phyloP scores from a whole-genome alignment of 2,888 invertebrate species.

The Erynnis tages region DNA sequence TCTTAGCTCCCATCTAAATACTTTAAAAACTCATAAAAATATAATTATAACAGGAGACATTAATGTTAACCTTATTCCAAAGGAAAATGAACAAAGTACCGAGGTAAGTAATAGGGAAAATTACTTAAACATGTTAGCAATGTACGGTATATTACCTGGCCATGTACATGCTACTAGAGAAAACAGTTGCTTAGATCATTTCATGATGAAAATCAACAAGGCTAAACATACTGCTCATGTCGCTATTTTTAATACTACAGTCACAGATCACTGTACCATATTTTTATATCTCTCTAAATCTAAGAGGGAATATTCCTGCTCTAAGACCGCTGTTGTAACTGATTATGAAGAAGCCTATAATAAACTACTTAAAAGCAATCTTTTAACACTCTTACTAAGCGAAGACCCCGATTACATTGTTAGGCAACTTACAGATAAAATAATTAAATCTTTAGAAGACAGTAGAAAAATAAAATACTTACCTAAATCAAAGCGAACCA shows the following conservation, averaged over 20 bases:
- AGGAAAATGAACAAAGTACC: neutral
- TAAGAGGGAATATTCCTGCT: too few relatives aligned
- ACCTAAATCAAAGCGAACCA: neutral
- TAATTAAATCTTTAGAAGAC: neutral
- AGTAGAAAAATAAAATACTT: neutral
- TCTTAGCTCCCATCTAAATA: slow-evolving; percentile 1
- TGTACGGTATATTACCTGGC: neutral
- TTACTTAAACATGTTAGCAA: neutral
- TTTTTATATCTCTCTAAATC: neutral
- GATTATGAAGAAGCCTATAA: neutral
- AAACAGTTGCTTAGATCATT: neutral
- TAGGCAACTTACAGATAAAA: neutral
- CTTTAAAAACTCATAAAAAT: neutral
- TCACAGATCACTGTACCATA: neutral
- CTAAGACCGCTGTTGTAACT: neutral
- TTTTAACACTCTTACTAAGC: neutral
- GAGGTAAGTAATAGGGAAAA: neutral
- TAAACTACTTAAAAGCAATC: neutral
- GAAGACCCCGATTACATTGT: neutral
- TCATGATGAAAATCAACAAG: slow-evolving; percentile 1
- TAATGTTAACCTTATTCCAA: neutral
- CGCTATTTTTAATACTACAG: slow-evolving; percentile 2
- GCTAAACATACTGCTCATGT: neutral
- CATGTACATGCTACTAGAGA: neutral
- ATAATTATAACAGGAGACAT: slow-evolving; percentile 14